Conservation (phyloP, 2,797 vertebrate species). For the Philypnodon macrostomus region DNA sequence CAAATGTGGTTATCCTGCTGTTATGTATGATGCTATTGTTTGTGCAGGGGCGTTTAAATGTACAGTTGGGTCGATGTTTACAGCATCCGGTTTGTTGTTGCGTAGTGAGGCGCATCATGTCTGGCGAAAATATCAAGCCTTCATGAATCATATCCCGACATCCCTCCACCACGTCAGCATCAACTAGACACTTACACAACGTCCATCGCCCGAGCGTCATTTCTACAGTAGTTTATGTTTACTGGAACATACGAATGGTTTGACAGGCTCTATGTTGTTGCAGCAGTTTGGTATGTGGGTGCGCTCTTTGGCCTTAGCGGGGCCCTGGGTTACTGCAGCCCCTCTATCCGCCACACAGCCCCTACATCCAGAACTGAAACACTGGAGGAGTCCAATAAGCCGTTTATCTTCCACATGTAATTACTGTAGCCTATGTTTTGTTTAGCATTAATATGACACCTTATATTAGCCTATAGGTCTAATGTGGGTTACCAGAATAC, state of each 20-base stretch:
- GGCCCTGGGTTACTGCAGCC: constrained; percentile 58
- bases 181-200: constrained; percentile 33
- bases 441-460: too few species aligned
- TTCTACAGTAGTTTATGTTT: background rate
- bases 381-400: too few species aligned
- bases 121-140: constrained; percentile 65
- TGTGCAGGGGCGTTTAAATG: background rate
- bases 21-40: background rate
- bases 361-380: constrained; percentile 17
- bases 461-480: too few species aligned
- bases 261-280: background rate
- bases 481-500: constrained; percentile 14
- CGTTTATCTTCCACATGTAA: too few species aligned
- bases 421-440: too few species aligned
- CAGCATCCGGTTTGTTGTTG: constrained; percentile 45
- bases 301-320: constrained; percentile 52
- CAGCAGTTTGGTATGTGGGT: background rate
- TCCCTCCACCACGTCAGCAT: constrained; percentile 54
- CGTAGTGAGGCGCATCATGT: constrained; percentile 65
- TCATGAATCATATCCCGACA: constrained; percentile 45
- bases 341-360: constrained; percentile 38
- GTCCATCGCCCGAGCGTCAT: background rate
- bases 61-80: background rate
- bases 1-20: constrained; percentile 10
- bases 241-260: background rate